Evolutionary conservation across 2,797 vertebrate species (phyloP).

Genomic region (Glyptemys insculpta): DNA sequence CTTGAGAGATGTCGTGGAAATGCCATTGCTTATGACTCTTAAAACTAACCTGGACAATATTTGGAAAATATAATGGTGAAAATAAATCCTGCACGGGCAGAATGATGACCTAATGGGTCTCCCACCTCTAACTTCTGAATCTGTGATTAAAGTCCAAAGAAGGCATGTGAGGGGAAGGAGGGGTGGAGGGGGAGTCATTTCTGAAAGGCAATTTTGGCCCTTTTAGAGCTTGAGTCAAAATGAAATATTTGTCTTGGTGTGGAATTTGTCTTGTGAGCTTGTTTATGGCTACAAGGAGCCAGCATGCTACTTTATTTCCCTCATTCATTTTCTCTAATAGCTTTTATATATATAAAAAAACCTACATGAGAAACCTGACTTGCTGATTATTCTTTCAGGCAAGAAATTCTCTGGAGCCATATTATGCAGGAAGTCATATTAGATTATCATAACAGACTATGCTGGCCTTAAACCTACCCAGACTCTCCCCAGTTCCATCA

Average conservation of each 20-base stretch:
- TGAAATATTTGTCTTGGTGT: background rate
- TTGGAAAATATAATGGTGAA: background rate
- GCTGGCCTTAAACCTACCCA: background rate
- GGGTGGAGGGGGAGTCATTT: background rate
- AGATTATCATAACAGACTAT: background rate
- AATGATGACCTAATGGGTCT: background rate
- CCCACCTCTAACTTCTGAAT: background rate
- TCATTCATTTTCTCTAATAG: background rate
- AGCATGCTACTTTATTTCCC: background rate
- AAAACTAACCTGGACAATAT: slow-evolving; percentile 28
- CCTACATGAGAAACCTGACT: background rate
- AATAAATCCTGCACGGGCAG: background rate
- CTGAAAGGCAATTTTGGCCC: background rate
- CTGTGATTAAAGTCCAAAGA: background rate
- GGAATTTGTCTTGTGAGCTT: background rate
- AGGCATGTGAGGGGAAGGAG: background rate
- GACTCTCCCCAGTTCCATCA: background rate
- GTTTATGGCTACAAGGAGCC: background rate
- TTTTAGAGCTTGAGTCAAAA: slow-evolving; percentile 24
- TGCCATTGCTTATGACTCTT: background rate
- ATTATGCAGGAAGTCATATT: background rate
- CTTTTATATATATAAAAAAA: background rate
- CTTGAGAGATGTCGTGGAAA: background rate
- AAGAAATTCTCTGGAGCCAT: background rate
- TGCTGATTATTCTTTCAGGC: background rate